Conservation (phyloP, 2,113 vertebrate genomes). For the Micronycteris hirsuta region DNA sequence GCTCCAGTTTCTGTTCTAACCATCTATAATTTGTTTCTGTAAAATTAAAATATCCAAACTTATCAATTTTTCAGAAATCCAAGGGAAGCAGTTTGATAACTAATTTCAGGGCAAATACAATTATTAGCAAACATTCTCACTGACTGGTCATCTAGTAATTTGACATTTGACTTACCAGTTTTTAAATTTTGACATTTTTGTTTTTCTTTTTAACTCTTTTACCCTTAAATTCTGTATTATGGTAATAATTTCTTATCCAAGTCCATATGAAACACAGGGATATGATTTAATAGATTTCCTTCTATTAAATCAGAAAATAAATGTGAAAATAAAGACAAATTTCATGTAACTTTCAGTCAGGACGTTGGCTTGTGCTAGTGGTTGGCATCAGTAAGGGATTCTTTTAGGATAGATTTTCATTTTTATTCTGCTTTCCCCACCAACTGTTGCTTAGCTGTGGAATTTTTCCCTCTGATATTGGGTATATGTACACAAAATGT, state of each 20-base stretch:
- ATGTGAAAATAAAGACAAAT: background rate
- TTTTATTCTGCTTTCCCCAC: background rate
- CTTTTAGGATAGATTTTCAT: background rate
- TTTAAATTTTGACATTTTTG: slow-evolving; percentile 3
- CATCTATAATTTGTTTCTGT: slow-evolving; percentile 7
- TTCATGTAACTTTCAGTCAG: background rate
- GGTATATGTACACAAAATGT: background rate
- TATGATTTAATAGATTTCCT: background rate
- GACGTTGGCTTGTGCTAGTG: background rate
- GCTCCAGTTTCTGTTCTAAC: slow-evolving; percentile 30
- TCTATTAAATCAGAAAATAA: background rate
- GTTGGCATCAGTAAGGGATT: background rate
- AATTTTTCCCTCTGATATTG: background rate
- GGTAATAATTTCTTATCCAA: background rate
- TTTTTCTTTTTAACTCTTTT: background rate
- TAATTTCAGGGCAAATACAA: background rate
- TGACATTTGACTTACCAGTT: background rate
- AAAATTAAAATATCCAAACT: slow-evolving; percentile 5
- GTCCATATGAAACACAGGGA: background rate
- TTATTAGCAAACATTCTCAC: background rate
- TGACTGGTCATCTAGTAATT: background rate
- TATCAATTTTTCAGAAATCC: background rate
- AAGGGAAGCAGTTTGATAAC: background rate
- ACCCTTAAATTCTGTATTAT: background rate
- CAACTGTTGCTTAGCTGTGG: background rate